These are phyloP conservation scores for Leucophenga maculata DNA, from an alignment of 2,888 invertebrate genomes.

Conservation along the genomic window DNA sequence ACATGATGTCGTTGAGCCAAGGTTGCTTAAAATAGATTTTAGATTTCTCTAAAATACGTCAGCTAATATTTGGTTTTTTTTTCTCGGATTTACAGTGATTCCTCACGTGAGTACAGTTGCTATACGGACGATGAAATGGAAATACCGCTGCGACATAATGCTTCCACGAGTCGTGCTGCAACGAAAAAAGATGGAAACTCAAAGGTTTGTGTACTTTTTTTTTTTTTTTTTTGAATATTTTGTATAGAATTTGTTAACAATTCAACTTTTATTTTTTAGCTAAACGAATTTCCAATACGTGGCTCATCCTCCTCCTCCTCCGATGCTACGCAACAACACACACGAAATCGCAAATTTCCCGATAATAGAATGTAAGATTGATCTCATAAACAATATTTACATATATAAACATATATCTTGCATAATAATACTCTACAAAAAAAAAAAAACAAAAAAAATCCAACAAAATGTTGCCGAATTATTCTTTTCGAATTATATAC, in stretches of 20 bases:
- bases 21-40: slow-evolving; percentile 48
- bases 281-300: slow-evolving; percentile 69
- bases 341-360: slow-evolving; percentile 65
- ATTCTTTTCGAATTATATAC: neutral
- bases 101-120: slow-evolving; percentile 76
- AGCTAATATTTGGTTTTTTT: neutral
- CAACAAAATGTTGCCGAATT: neutral
- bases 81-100: slow-evolving; percentile 69
- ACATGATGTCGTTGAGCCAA: slow-evolving; percentile 66
- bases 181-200: slow-evolving; percentile 35
- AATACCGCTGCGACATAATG: slow-evolving; percentile 50
- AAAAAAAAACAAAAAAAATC: neutral
- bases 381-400: neutral
- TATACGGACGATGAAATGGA: slow-evolving; percentile 66
- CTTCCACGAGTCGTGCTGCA: slow-evolving; percentile 45
- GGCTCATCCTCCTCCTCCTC: slow-evolving; percentile 30
- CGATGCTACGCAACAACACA: slow-evolving; percentile 57
- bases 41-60: neutral
- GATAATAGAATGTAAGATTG: slow-evolving; percentile 58
- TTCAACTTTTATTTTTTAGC: slow-evolving; percentile 37
- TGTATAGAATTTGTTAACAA: too few relatives aligned
- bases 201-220: slow-evolving; percentile 48
- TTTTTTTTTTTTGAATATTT: slow-evolving; percentile 10
- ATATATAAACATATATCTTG: too few relatives aligned
- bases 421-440: neutral